Percentiles rank a stretch among this genome's conserved stretches.
phyloP scores from a whole-genome alignment of 2,113 vertebrate species.

The Corythaixoides concolor region DNA sequence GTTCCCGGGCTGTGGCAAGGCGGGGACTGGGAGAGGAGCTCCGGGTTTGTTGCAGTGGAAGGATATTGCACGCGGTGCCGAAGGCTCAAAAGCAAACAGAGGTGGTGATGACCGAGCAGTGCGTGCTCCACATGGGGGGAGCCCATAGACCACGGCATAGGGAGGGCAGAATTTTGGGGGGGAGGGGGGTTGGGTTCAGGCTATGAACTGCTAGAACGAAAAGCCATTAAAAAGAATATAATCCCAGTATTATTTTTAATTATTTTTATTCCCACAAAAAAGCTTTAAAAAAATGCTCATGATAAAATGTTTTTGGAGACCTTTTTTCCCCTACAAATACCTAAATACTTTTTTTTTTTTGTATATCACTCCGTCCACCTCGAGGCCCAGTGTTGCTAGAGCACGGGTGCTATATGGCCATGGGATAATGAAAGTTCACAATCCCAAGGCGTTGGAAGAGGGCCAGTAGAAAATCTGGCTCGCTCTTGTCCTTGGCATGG shows the following conservation, averaged over 20 bases:
- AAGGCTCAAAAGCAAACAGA: background rate
- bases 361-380: background rate
- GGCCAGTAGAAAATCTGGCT: background rate
- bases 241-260: background rate
- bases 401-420: background rate
- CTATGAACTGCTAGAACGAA: background rate
- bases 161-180: background rate
- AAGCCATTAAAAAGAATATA: background rate
- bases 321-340: background rate
- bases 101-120: fast-evolving
- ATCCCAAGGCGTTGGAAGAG: background rate
- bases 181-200: background rate
- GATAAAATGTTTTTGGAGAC: background rate
- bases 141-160: background rate
- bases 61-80: fast-evolving
- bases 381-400: background rate
- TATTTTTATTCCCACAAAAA: constrained; percentile 17
- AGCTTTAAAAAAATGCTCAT: background rate
- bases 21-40: background rate
- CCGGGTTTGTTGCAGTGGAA: fast-evolving
- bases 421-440: background rate
- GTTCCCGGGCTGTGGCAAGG: fast-evolving
- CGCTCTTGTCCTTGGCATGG: background rate
- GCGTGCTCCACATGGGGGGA: fast-evolving
- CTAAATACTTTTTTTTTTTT: background rate